phyloP scores from a whole-genome alignment of 2,113 vertebrate genomes.

The Conger conger region DNA sequence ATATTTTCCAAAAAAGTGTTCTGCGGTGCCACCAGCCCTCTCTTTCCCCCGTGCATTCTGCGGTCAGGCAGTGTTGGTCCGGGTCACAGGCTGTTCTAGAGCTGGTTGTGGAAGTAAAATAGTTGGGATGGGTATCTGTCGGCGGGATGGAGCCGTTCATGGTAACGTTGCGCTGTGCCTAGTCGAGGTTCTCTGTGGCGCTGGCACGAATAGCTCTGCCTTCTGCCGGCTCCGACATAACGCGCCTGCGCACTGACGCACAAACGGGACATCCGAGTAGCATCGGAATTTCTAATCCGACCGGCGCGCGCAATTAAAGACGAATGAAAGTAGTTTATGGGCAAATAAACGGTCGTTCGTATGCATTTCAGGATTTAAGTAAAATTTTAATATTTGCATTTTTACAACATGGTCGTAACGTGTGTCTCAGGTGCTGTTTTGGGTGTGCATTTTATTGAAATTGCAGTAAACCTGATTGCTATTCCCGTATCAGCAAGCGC shows the following conservation, averaged over 20 bases:
- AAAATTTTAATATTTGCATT: background rate
- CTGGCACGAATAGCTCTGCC: constrained; percentile 64
- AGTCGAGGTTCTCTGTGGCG: constrained; percentile 61
- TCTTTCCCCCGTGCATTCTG: constrained; percentile 98
- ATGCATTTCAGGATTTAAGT: background rate
- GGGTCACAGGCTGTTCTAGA: constrained; percentile 61
- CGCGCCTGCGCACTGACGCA: constrained; percentile 48
- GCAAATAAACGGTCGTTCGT: background rate
- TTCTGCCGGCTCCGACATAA: constrained; percentile 42
- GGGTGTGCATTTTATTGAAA: background rate
- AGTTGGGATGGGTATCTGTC: constrained; percentile 69
- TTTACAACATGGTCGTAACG: too few species aligned
- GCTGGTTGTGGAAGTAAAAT: constrained; percentile 57
- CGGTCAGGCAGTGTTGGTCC: constrained; percentile 67
- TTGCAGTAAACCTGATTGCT: background rate
- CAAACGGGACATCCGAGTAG: constrained; percentile 31
- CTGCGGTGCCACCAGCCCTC: constrained; percentile 97
- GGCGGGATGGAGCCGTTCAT: constrained; percentile 77
- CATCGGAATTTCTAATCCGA: constrained; percentile 27
- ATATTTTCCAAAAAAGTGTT: constrained; percentile 99
- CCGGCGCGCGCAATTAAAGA: constrained; percentile 12
- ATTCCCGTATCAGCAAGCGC: too few species aligned
- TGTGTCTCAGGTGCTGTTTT: too few species aligned
- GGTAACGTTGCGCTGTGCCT: constrained; percentile 73
- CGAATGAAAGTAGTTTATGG: background rate